A percentile compares a stretch with the other conserved stretches of the same genome.
These are phyloP conservation scores for Pogonocherus hispidulus DNA, from an alignment of 2,888 invertebrate species.

Conservation along the genomic window DNA sequence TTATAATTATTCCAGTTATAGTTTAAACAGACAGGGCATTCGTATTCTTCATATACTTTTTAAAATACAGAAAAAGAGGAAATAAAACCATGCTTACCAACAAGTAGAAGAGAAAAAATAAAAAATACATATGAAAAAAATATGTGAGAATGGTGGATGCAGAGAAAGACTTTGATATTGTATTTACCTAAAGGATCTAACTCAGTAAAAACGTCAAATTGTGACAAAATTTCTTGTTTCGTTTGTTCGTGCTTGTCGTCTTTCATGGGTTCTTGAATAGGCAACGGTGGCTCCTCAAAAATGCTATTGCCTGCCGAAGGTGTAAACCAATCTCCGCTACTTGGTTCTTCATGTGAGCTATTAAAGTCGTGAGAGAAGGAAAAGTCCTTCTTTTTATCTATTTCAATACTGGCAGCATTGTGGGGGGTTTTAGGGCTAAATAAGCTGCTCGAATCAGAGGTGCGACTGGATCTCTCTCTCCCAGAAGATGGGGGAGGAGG, in stretches of 20 bases:
- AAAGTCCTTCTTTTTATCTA: slow-evolving; percentile 59
- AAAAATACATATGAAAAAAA: slow-evolving; percentile 13
- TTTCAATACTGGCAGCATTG: slow-evolving; percentile 55
- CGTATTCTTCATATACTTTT: no score
- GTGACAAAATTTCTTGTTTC: slow-evolving; percentile 67
- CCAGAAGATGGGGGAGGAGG: slow-evolving; percentile 62
- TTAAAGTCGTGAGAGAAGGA: slow-evolving; percentile 57
- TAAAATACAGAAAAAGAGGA: no score
- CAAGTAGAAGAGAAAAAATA: slow-evolving; percentile 11
- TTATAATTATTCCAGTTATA: no score
- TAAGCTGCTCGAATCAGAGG: slow-evolving; percentile 63
- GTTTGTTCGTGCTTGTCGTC: slow-evolving; percentile 64
- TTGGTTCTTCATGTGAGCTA: slow-evolving; percentile 62
- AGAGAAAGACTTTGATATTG: no score
- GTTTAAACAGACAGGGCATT: no score
- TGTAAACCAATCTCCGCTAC: slow-evolving; percentile 66
- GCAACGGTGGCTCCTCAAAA: slow-evolving; percentile 60
- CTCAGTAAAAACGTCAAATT: slow-evolving; percentile 92
- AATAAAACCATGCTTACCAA: no score
- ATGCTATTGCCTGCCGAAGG: slow-evolving; percentile 61
- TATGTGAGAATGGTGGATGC: neutral
- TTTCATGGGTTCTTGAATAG: slow-evolving; percentile 53
- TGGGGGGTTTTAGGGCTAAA: slow-evolving; percentile 67
- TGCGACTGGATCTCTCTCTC: slow-evolving; percentile 58
- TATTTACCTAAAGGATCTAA: slow-evolving; percentile 90